Evolutionary conservation across 2,113 vertebrate genomes (phyloP).

Genomic region (Channa maculata): DNA sequence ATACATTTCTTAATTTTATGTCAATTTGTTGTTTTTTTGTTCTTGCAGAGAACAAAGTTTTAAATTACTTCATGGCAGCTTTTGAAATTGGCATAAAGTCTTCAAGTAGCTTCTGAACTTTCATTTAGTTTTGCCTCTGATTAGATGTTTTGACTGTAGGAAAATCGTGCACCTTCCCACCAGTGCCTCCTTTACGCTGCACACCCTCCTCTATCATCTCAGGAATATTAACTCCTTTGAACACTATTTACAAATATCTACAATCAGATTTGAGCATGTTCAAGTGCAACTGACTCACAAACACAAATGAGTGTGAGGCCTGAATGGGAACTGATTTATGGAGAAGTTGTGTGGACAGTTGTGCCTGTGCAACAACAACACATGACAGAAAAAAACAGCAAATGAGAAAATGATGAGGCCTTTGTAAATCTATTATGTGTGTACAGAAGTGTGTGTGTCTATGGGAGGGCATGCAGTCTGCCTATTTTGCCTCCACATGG

Average conservation of each 20-base stretch:
- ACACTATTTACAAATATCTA: slow-evolving; percentile 79
- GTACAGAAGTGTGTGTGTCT: background rate
- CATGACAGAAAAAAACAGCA: background rate
- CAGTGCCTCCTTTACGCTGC: slow-evolving; percentile 25
- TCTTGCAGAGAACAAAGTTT: slow-evolving; percentile 10
- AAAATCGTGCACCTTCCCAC: slow-evolving; percentile 16
- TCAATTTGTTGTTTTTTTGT: background rate
- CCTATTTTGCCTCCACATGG: slow-evolving; percentile 28
- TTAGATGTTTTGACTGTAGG: slow-evolving; percentile 16
- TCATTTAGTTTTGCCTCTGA: slow-evolving; percentile 1
- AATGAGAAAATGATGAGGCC: slow-evolving; percentile 15
- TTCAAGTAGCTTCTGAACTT: background rate
- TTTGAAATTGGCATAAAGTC: background rate
- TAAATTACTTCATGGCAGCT: slow-evolving; percentile 4
- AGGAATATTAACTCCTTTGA: slow-evolving; percentile 52
- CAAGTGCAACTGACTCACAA: slow-evolving; percentile 28
- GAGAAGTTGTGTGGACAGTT: slow-evolving; percentile 24
- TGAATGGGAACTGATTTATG: slow-evolving; percentile 23
- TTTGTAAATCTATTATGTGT: slow-evolving; percentile 14
- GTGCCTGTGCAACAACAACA: background rate
- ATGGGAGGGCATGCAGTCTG: slow-evolving; percentile 17
- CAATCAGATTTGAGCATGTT: slow-evolving; percentile 56
- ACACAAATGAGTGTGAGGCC: background rate
- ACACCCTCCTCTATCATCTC: slow-evolving; percentile 35
- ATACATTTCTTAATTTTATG: slow-evolving; percentile 1